Conservation (phyloP, 92 coral and sea anemone genomes). For the Pocillopora meandrina region DNA sequence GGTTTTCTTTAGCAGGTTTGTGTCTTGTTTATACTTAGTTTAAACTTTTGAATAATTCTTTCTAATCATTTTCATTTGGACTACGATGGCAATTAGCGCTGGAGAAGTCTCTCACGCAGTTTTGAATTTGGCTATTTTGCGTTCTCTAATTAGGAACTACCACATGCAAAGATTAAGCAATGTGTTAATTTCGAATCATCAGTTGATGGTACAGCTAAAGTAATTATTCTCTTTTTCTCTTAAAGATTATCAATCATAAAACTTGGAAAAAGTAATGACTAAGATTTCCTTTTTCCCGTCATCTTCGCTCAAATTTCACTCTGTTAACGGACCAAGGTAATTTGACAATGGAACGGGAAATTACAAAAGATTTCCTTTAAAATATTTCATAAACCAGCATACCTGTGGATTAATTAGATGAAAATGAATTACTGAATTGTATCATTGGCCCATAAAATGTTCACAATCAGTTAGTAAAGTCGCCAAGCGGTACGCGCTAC, state of each 20-base stretch:
- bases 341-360: not conserved
- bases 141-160: conserved; percentile 11
- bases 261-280: not conserved
- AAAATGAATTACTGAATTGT: conserved; percentile 31
- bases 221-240: not conserved
- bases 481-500: not conserved
- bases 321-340: not conserved
- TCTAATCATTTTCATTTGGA: not conserved
- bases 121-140: not conserved
- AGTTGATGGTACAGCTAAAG: not conserved
- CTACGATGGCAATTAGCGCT: not conserved
- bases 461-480: conserved; percentile 23
- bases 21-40: too few relatives aligned
- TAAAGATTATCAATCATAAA: not conserved
- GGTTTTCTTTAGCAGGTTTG: too few relatives aligned
- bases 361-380: conserved; percentile 11
- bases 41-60: not conserved
- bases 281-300: not conserved
- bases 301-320: not conserved
- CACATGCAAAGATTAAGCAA: not conserved
- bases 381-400: conserved; percentile 45
- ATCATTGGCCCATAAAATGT: conserved; percentile 7
- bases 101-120: not conserved
- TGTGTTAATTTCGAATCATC: not conserved
- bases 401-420: conserved; percentile 32